Conservation (phyloP, 2,113 vertebrate genomes). For the Strix uralensis region DNA sequence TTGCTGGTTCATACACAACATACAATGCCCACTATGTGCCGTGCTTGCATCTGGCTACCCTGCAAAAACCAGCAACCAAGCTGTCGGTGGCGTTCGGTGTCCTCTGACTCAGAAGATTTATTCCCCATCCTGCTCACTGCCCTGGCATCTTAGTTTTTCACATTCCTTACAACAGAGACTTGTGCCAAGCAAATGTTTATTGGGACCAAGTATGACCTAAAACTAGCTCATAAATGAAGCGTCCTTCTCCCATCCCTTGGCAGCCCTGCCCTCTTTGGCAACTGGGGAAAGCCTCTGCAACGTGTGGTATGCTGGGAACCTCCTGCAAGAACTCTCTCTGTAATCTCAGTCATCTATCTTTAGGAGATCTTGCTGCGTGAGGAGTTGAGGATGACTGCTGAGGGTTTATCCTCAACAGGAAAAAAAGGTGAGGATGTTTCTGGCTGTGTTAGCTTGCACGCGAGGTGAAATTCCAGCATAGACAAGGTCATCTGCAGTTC, state of each 20-base stretch:
- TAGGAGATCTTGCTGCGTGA: background rate
- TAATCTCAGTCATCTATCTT: background rate
- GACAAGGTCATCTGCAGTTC: background rate
- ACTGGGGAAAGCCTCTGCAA: slow-evolving; percentile 30
- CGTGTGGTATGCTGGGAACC: slow-evolving; percentile 12
- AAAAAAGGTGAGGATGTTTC: background rate
- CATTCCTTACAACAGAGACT: background rate
- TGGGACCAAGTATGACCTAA: background rate
- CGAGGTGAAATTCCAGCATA: background rate
- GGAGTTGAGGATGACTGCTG: background rate
- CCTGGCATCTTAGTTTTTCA: background rate
- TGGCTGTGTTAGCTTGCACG: background rate
- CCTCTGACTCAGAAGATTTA: background rate
- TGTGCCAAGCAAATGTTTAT: background rate
- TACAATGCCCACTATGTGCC: background rate
- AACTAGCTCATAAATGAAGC: background rate
- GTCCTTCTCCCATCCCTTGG: background rate
- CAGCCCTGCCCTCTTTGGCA: background rate
- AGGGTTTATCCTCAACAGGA: background rate
- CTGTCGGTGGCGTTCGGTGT: rapidly evolving
- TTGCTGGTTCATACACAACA: rapidly evolving
- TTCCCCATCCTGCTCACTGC: background rate
- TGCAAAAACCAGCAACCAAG: background rate
- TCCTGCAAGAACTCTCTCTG: background rate
- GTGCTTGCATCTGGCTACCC: background rate